These are phyloP conservation scores for Radopholus similis DNA, from an alignment of 1,140 invertebrate genomes.

Conservation along the genomic window DNA sequence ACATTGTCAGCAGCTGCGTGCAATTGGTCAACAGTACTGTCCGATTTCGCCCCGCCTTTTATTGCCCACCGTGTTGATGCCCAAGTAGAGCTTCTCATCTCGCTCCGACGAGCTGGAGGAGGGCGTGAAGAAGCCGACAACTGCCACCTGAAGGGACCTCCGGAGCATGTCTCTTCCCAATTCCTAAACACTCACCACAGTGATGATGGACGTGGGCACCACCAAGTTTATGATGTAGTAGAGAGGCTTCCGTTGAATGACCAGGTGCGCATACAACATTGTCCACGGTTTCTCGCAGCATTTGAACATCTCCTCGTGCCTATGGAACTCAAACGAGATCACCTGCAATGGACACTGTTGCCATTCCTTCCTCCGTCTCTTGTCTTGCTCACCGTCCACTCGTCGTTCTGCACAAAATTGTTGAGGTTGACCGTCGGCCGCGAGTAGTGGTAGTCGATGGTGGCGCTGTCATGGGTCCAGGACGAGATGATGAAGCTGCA, in stretches of 20 bases:
- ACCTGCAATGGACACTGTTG: no score
- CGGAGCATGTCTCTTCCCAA: neutral
- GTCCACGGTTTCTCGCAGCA: conserved; percentile 56
- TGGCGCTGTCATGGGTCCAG: conserved; percentile 54
- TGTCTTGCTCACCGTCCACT: no score
- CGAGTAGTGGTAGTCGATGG: conserved; percentile 51
- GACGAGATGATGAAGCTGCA: conserved; percentile 58
- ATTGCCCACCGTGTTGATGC: conserved; percentile 47
- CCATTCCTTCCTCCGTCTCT: no score
- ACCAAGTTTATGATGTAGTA: conserved; percentile 59
- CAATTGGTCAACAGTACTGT: no score
- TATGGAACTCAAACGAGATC: conserved; percentile 47
- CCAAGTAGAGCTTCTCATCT: conserved; percentile 58
- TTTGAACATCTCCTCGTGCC: conserved; percentile 49
- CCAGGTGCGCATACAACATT: conserved; percentile 58
- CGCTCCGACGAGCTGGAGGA: conserved; percentile 52
- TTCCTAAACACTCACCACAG: conserved; percentile 14
- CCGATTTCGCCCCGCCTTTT: no score
- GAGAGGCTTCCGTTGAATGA: conserved; percentile 54
- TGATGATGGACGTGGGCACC: conserved; percentile 54
- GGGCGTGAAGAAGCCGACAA: conserved; percentile 58
- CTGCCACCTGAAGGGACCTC: conserved; percentile 51
- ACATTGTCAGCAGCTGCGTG: conserved; percentile 48
- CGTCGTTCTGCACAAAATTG: conserved; percentile 56
- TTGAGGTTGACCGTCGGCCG: conserved; percentile 42